Base-by-base conservation (phyloP, 2,888 invertebrate genomes). In the Zootermopsis nevadensis region DNA sequence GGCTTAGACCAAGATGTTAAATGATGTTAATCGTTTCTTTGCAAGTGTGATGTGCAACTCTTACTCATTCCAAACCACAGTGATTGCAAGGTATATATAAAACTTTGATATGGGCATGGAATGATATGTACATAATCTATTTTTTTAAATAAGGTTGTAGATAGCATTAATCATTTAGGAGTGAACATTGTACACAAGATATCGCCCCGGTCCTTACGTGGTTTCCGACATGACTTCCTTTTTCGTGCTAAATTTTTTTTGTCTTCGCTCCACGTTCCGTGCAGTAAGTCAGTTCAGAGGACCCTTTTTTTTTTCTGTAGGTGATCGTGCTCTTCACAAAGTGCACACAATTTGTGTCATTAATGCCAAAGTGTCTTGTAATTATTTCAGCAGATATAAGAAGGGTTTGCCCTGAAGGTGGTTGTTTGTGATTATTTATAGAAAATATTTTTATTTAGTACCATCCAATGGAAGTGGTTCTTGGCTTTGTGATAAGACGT, bases 301-400 rank as follows among this genome's bases (percentile, higher is more conserved):
- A 48, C 48, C 48, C 15, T 48, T 48, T n/a, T n/a, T n/a, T n/a
- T n/a, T n/a, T n/a, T 48, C 19, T 19, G 48, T 19, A 48, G 48
- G 19, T 15, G 48, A 48, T 48, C 19, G 12, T 48, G 38, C 38
- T 42, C 22, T n/a, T 8, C 60, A 60, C n/a, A 27, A 27, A 27
- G 60, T 31, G 69, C 69, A 69, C 69, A n/a, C 22, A 69, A 15
- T 69, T n/a, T 66, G 69, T 69, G 33, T 33, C 69, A 33, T 74
- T 48, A 76, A 82, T 82, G 55, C 82, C 82, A 82, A 82, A 82
- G 82, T 82, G 82, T 82, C 82, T 82, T 82, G 82, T 48, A 81
- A 72, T 81, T 69, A 69, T 67, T 81, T 69, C n/a, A n/a, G 27
- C 27, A 38, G 33, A 35, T 35, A 74, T 33, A 33, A 74, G 24